Conservation (phyloP, 2,888 invertebrate species). For the Xanthia icteritia region DNA sequence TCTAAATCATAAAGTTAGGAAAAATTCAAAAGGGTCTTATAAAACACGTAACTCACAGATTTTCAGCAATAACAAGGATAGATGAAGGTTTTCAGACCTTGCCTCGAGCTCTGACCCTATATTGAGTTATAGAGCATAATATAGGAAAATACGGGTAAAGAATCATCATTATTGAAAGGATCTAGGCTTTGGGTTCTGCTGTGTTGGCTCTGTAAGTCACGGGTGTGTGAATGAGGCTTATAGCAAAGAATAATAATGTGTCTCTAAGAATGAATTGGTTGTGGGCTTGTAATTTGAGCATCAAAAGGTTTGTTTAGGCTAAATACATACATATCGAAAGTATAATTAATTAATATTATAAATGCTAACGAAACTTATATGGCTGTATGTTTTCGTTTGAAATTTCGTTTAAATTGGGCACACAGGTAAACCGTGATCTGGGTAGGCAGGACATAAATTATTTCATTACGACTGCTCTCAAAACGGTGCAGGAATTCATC, state of each 20-base stretch:
- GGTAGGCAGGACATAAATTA: too few species aligned
- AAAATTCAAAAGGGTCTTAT: slow-evolving; percentile 26
- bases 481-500: too few species aligned
- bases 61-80: slow-evolving; percentile 49
- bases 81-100: slow-evolving; percentile 43
- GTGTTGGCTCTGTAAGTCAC: slow-evolving; percentile 20
- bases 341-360: background rate
- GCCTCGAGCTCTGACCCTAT: slow-evolving; percentile 41
- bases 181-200: slow-evolving; percentile 2
- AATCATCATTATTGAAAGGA: slow-evolving; percentile 39
- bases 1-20: slow-evolving; percentile 13
- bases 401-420: too few species aligned
- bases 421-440: too few species aligned
- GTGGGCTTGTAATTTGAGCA: background rate
- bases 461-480: too few species aligned
- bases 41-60: slow-evolving; percentile 37
- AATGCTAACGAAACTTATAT: too few species aligned
- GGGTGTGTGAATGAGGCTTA: background rate
- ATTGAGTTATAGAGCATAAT: slow-evolving; percentile 62
- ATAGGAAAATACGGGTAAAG: slow-evolving; percentile 31
- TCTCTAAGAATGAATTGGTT: background rate
- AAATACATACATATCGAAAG: background rate
- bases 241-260: background rate
- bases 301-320: background rate
- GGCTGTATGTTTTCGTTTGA: too few species aligned